Conservation (phyloP, 2,888 invertebrate genomes). For the Synergus gifuensis region DNA sequence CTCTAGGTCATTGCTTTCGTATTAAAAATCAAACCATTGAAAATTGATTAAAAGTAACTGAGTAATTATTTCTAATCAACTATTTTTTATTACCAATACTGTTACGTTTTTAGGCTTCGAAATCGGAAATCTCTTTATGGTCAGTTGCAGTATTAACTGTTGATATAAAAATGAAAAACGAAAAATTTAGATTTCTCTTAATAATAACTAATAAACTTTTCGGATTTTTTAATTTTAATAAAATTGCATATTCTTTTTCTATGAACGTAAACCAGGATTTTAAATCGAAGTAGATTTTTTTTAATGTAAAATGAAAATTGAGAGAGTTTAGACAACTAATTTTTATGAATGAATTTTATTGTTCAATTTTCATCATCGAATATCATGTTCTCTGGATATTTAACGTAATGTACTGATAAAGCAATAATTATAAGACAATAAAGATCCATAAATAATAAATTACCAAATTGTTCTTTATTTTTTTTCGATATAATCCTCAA, state of each 20-base stretch:
- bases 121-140: background rate
- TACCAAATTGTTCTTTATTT: background rate
- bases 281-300: background rate
- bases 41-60: background rate
- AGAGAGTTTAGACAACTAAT: constrained; percentile 12
- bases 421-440: constrained; percentile 64
- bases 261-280: background rate
- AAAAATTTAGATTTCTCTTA: background rate
- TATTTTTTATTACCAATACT: background rate
- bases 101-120: constrained; percentile 4
- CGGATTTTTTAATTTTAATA: background rate
- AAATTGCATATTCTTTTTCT: background rate
- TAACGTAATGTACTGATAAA: constrained; percentile 54
- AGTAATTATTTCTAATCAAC: background rate
- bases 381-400: constrained; percentile 44
- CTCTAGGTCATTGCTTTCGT: constrained; percentile 20
- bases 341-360: constrained; percentile 4
- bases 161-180: background rate
- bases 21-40: background rate
- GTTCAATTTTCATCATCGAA: constrained; percentile 1
- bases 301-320: background rate
- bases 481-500: background rate
- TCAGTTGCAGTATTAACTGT: background rate
- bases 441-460: constrained; percentile 47
- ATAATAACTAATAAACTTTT: background rate